Percentiles rank a stretch among this genome's conserved stretches.
These are phyloP conservation scores for Sebastes reedi DNA, from an alignment of 2,797 vertebrate species.

Conservation along the genomic window DNA sequence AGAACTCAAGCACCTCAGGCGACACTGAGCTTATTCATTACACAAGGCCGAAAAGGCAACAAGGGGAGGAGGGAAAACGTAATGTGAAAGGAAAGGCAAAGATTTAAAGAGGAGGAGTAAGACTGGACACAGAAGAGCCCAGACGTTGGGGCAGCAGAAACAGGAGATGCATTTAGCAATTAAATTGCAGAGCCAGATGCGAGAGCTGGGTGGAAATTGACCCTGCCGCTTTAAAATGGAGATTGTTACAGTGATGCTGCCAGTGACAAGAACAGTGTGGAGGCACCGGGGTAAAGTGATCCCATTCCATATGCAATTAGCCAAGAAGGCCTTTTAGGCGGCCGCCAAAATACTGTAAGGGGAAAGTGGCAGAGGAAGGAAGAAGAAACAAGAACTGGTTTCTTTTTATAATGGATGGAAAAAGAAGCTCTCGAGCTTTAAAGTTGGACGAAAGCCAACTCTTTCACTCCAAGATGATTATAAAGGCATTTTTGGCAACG, in stretches of 20 bases:
- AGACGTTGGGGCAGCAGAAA: constrained; percentile 61
- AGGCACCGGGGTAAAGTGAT: constrained; percentile 76
- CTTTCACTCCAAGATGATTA: background rate
- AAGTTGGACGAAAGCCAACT: background rate
- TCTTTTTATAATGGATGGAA: background rate
- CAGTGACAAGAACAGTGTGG: constrained; percentile 51
- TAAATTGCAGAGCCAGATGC: constrained; percentile 67
- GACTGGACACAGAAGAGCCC: constrained; percentile 16
- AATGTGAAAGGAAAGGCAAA: constrained; percentile 30
- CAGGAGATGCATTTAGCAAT: constrained; percentile 75
- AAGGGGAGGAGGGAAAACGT: constrained; percentile 17
- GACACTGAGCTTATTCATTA: constrained; percentile 36
- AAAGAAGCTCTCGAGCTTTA: background rate
- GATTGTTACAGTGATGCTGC: constrained; percentile 68
- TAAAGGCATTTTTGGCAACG: constrained; percentile 3
- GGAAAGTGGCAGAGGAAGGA: background rate
- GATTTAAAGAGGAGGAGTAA: constrained; percentile 43
- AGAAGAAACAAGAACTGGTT: background rate
- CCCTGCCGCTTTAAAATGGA: constrained; percentile 73
- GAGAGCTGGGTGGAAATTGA: constrained; percentile 71
- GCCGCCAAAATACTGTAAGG: constrained; percentile 25
- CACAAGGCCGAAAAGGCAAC: constrained; percentile 17
- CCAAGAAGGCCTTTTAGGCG: constrained; percentile 59
- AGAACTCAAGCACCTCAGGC: constrained; percentile 55
- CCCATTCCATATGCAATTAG: constrained; percentile 74